A percentile compares a stretch with the other conserved stretches of the same genome.
These are phyloP conservation scores for Piscicola geometra DNA, from an alignment of 2,888 invertebrate species.

Conservation along the genomic window DNA sequence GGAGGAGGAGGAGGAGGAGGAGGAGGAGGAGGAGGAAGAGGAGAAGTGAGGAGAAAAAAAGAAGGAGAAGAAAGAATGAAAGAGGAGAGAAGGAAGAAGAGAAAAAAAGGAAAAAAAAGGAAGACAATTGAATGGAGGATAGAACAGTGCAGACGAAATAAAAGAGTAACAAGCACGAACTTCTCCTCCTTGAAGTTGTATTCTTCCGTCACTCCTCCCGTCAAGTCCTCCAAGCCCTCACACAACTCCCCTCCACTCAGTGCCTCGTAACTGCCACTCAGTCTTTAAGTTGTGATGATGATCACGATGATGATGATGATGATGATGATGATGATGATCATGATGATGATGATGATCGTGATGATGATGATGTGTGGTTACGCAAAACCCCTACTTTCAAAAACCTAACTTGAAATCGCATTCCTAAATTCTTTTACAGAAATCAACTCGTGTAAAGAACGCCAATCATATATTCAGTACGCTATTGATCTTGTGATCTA, in stretches of 20 bases:
- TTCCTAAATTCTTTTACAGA: too few species aligned
- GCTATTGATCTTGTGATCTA: too few species aligned
- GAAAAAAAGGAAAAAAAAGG: not conserved
- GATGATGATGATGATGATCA: constrained; percentile 33
- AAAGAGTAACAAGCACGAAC: not conserved
- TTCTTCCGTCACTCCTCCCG: not conserved
- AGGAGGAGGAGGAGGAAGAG: constrained; percentile 7
- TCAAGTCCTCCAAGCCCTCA: not conserved
- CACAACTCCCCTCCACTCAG: not conserved
- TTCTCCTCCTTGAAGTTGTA: not conserved
- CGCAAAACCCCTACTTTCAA: too few species aligned
- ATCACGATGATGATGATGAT: constrained; percentile 33
- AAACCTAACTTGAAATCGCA: too few species aligned
- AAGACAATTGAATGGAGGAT: not conserved
- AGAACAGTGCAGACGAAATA: not conserved
- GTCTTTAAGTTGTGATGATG: constrained; percentile 8
- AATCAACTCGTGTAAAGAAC: too few species aligned
- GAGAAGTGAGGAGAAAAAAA: not conserved
- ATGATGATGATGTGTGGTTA: not conserved
- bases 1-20: not conserved
- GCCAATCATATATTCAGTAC: too few species aligned
- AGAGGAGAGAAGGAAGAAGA: constrained; percentile 3
- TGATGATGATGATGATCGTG: constrained; percentile 25
- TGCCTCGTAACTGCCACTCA: not conserved
- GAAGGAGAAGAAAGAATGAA: not conserved